Evolutionary conservation across 2,113 vertebrate genomes (phyloP), one percentile per base, ranked within the genome.

Genomic region (Anolis sagrei): DNA sequence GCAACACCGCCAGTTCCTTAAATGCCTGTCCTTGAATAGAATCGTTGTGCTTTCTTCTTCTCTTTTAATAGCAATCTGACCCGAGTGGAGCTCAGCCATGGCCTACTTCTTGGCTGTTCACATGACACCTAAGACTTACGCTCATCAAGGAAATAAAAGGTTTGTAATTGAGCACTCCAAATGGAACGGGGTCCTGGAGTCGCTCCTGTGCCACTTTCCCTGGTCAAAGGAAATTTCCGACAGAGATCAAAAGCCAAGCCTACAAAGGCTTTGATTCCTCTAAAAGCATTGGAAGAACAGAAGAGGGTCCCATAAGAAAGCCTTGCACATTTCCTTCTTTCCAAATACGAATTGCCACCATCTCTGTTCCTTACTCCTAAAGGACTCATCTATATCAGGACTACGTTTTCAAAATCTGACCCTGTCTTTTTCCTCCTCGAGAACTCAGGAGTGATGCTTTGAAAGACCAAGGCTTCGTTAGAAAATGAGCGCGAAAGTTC

Each of bases 161-260:
- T 89, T 90, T 90, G 89, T 95, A 92, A 96, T 94, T 92, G 90
- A 86, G 91, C 90, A 91, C 77, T 81, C 84, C 80, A 91, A 91
- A 90, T 36, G 78, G 84, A 94, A 93, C 87, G 87, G 86, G 70
- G 78, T 90, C 79, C 72, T 29, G 3, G 70, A 78, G 83, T 76
- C 2, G 86, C 32, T 87, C 86, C 82, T 69, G 62, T 93, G 91
- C 80, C 88, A 87, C n/a, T 91, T 86, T 83, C 87, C 85, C 88
- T 87, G 91, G 83, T 82, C 79, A 79, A 64, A 87, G 14, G 61
- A 27, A 78, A 58, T 44, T 75, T 89, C 70, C 80, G 79, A 74
- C 77, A 85, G 58, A 0, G 79, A 89, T 13, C 14, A 85, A 89
- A 95, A 89, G 80, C 29, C 27, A 82, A 16, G 61, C 77, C 89